Evolutionary conservation across 2,113 vertebrate species (phyloP).

Genomic region (Pelodiscus sinensis): DNA sequence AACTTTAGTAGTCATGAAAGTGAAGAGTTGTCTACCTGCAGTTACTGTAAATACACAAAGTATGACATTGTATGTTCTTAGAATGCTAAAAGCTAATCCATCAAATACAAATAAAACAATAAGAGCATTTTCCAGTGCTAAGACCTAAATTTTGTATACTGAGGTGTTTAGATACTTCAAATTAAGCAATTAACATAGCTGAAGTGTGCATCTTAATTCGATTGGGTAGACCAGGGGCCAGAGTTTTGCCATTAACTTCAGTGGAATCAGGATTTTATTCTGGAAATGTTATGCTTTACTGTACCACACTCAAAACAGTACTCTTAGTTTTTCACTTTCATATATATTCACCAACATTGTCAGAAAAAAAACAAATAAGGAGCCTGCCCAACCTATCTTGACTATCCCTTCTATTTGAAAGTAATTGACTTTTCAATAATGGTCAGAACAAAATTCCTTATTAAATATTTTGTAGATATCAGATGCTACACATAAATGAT

Average conservation of each 20-base stretch:
- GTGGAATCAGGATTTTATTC: not conserved
- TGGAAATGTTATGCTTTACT: no score
- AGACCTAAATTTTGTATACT: not conserved
- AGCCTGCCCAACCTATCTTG: not conserved
- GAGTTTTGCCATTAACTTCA: not conserved
- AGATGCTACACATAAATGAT: not conserved
- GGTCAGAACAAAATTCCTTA: not conserved
- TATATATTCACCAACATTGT: not conserved
- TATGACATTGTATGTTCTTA: not conserved
- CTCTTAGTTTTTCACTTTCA: not conserved
- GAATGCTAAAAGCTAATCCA: constrained; percentile 1
- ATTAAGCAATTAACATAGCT: no score
- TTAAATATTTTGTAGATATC: not conserved
- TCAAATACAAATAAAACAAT: not conserved
- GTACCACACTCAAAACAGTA: not conserved
- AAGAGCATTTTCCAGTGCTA: not conserved
- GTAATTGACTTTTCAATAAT: not conserved
- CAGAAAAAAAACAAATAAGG: not conserved
- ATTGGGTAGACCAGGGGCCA: no score
- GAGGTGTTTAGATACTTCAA: no score
- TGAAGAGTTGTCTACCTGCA: not conserved
- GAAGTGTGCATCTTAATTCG: no score
- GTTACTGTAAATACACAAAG: not conserved
- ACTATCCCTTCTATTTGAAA: not conserved
- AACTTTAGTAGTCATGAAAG: not conserved